Base-by-base conservation (phyloP, 64 coral and sea anemone species). In the Porites australiensis region DNA sequence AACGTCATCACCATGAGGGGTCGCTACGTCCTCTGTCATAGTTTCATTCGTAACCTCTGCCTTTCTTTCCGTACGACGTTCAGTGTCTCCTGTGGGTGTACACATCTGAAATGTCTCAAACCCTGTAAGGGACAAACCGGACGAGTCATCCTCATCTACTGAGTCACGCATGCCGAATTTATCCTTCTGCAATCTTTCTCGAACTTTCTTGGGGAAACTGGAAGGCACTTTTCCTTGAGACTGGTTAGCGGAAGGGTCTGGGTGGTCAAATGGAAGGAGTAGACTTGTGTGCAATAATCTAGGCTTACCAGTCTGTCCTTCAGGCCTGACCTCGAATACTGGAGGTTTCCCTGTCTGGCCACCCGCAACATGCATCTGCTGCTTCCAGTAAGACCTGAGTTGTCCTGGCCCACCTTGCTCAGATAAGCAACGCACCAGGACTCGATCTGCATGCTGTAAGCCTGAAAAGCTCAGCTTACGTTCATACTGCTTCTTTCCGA, bases 361-460 rank as follows among this genome's bases (percentile, higher is more conserved):
- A 4, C 78, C 52, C 14, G 78, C 69, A 64, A 50, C 73, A 64
- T 77, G 48, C 5, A 89, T 37, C 52, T 77, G 71, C 13, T 89
- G 52, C 37, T 89, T 73, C 53, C 71, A 89, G 50, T 78, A 74
- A 44, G 87, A 20, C 13, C 87, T 19, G 9, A 89, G 87, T 64
- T 89, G 65, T 3, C 87, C 87, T 54, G 73, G 87, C 4, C 87
- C 87, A 9, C 87, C 87, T 7, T 73, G 18, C 50, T 89, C 87
- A 1, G 87, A 89, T 5, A 89, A 58, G 74, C 78, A 78, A 16
- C 87, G 52, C 45, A 89, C 73, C 58, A 88, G 52, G 2, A 89
- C 73, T 19, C 74, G 50, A 75, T 89, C 87, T 3, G 73, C 87
- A 37, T 72, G 70, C 13, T 45, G 15, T 16, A 89, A 57, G 1